Evolutionary conservation across 2,113 vertebrate species (phyloP).

Genomic region (Pituophis catenifer): DNA sequence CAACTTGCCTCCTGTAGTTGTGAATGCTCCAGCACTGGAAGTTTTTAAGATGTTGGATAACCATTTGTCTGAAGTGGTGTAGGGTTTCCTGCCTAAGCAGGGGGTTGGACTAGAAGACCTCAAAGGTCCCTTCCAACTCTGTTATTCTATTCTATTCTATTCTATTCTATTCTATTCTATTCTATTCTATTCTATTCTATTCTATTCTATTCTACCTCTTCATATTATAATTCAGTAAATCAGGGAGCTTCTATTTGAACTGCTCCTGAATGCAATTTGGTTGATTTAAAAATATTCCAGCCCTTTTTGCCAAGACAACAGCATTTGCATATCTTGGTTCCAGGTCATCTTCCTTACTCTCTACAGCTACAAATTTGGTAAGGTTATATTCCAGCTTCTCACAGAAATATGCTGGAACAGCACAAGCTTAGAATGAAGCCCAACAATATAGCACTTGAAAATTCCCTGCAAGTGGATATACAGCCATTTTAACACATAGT

Average conservation of each 20-base stretch:
- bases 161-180: too few species aligned
- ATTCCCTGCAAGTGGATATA: not conserved
- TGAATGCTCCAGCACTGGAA: too few species aligned
- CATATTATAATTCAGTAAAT: not conserved
- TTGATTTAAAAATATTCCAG: not conserved
- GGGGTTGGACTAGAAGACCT: too few species aligned
- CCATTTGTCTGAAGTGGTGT: too few species aligned
- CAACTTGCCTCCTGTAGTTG: too few species aligned
- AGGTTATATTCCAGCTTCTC: not conserved
- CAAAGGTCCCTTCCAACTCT: too few species aligned
- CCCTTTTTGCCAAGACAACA: not conserved
- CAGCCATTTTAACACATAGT: not conserved
- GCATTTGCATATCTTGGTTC: not conserved
- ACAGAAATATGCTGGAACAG: not conserved
- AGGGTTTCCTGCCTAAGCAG: too few species aligned
- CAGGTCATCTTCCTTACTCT: not conserved
- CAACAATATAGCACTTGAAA: not conserved
- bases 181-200: too few species aligned
- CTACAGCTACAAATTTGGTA: not conserved
- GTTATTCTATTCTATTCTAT: too few species aligned
- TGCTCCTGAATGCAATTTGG: not conserved
- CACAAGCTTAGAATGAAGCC: not conserved
- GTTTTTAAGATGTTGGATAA: too few species aligned
- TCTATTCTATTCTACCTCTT: not conserved
- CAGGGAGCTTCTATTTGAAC: not conserved